Evolutionary conservation across 2,113 vertebrate species (phyloP).

Genomic region (Salvator merianae): DNA sequence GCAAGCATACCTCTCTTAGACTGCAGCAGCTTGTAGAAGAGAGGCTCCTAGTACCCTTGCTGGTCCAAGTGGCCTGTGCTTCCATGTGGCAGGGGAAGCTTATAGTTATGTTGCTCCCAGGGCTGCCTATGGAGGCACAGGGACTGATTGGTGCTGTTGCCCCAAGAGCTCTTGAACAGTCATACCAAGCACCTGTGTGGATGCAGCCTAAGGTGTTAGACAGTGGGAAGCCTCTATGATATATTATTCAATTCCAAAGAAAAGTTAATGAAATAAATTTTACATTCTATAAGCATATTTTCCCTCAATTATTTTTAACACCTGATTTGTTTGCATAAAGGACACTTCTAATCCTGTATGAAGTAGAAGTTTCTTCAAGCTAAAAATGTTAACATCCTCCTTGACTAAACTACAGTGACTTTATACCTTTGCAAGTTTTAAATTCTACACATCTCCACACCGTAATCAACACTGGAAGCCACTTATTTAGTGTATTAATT

Average conservation of each 20-base stretch:
- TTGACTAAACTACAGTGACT: slow-evolving; percentile 9
- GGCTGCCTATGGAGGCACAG: no score
- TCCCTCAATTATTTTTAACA: slow-evolving; percentile 28
- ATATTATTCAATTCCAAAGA: not conserved
- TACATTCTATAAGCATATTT: not conserved
- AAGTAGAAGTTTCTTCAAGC: slow-evolving; percentile 28
- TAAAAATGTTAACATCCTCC: slow-evolving; percentile 31
- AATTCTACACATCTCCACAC: not conserved
- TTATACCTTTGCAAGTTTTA: slow-evolving; percentile 19
- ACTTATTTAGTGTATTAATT: not conserved
- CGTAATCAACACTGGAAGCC: slow-evolving; percentile 25
- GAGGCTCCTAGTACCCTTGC: no score
- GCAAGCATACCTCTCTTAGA: no score
- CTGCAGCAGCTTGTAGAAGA: no score
- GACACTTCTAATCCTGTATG: slow-evolving; percentile 38
- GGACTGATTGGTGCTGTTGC: no score
- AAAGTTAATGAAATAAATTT: not conserved
- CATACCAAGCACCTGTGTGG: no score
- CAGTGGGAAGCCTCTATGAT: not conserved
- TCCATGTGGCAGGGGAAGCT: no score
- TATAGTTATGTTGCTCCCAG: no score
- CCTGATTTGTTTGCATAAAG: slow-evolving; percentile 23
- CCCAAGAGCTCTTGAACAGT: no score
- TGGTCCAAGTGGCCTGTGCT: no score
- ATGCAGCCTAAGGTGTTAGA: no score